phyloP scores from a whole-genome alignment of 53 echinoderm and acorn worm genomes.

The Zoroaster sp. region DNA sequence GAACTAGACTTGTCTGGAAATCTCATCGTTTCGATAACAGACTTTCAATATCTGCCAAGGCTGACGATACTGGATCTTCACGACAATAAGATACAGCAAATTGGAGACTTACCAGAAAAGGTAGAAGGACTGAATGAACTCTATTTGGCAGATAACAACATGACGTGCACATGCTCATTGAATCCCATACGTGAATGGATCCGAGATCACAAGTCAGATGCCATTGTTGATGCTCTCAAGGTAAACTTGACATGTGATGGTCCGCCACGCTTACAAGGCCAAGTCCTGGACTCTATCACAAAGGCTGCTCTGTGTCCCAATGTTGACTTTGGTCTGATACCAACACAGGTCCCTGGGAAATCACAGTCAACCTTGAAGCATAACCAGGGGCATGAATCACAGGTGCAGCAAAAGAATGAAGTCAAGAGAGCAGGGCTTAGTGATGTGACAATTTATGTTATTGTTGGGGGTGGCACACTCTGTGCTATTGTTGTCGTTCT shows the following conservation, averaged over 20 bases:
- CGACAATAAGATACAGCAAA: not conserved
- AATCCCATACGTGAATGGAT: constrained; percentile 1
- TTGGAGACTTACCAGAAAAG: not conserved
- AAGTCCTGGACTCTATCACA: not conserved
- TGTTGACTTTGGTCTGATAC: not conserved
- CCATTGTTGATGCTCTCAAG: not conserved
- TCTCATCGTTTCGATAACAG: not conserved
- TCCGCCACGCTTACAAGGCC: not conserved
- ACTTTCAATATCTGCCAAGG: not conserved
- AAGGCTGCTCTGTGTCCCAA: not conserved
- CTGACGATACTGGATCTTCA: constrained; percentile 20
- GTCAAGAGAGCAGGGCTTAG: not conserved
- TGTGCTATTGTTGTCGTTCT: not conserved
- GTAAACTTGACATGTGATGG: not conserved
- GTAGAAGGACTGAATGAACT: not conserved
- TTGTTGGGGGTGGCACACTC: not conserved
- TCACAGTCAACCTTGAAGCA: not conserved
- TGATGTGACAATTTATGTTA: not conserved
- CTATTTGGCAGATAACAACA: constrained; percentile 14
- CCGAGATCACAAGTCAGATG: not conserved
- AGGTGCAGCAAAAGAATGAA: not conserved
- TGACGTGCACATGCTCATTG: constrained; percentile 41
- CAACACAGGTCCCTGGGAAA: not conserved
- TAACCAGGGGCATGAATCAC: not conserved
- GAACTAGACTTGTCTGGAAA: constrained; percentile 58